Conservation (phyloP, 2,113 vertebrate genomes). For the Rissa tridactyla region DNA sequence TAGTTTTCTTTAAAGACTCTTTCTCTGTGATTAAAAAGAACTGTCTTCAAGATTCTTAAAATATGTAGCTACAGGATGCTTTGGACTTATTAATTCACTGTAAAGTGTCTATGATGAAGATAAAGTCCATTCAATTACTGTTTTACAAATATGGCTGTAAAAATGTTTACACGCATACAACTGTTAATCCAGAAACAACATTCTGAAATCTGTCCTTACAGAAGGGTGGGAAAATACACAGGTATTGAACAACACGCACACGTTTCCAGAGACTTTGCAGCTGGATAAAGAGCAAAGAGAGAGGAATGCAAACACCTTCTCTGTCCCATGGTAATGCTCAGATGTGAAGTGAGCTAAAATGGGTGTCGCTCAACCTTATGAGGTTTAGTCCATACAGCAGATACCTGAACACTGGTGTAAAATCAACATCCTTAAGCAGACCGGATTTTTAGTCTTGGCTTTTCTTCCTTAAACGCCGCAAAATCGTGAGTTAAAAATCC, state of each 20-base stretch:
- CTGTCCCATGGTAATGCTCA: rapidly evolving
- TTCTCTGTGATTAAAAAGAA: not conserved
- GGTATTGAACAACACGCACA: not conserved
- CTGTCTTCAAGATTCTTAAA: not conserved
- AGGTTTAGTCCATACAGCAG: not conserved
- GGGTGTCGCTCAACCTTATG: too few relatives aligned
- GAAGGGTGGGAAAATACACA: not conserved
- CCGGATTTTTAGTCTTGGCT: not conserved
- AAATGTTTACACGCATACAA: not conserved
- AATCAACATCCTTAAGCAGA: not conserved
- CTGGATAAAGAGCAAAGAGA: not conserved
- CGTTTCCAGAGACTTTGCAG: not conserved
- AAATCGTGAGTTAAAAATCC: rapidly evolving
- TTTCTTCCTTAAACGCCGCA: not conserved
- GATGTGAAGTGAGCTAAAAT: not conserved
- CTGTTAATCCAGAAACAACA: not conserved
- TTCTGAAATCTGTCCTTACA: not conserved
- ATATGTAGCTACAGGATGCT: not conserved
- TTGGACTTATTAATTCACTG: not conserved
- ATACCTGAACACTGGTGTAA: not conserved
- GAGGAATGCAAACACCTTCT: not conserved
- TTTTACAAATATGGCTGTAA: not conserved
- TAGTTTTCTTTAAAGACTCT: not conserved
- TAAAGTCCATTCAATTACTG: not conserved
- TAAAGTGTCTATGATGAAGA: not conserved